Percentiles rank a stretch among this genome's conserved stretches.
These are phyloP conservation scores for Apis cerana DNA, from an alignment of 1,140 invertebrate species.

Conservation along the genomic window DNA sequence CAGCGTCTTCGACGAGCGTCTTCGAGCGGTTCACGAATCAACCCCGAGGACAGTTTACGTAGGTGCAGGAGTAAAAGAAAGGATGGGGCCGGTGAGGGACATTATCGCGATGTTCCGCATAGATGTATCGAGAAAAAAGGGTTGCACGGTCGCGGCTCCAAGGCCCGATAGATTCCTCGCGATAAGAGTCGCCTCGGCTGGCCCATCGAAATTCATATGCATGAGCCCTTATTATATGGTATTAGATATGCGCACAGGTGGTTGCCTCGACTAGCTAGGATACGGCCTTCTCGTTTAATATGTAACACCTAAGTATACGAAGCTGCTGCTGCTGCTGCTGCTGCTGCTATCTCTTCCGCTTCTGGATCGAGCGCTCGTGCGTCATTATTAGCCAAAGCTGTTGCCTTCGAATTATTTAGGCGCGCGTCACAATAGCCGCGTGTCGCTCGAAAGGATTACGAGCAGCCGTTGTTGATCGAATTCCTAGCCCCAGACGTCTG, in stretches of 20 bases:
- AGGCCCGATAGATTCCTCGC: conserved; percentile 70
- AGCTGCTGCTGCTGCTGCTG: conserved; percentile 34
- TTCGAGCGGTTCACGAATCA: background rate
- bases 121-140: conserved; percentile 72
- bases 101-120: conserved; percentile 43
- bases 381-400: conserved; percentile 52
- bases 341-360: background rate
- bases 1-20: too few species aligned
- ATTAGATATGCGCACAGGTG: conserved; percentile 80
- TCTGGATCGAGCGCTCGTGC: conserved; percentile 40
- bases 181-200: conserved; percentile 72
- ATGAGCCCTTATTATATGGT: conserved; percentile 79
- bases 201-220: conserved; percentile 78
- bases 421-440: conserved; percentile 34
- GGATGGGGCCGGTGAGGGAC: conserved; percentile 26
- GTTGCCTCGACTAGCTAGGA: conserved; percentile 69
- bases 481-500: background rate
- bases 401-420: conserved; percentile 42
- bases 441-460: conserved; percentile 28
- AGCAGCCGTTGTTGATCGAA: conserved; percentile 9
- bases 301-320: conserved; percentile 61
- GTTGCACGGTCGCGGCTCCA: conserved; percentile 63
- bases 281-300: conserved; percentile 61
- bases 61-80: conserved; percentile 25
- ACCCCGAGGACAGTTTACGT: conserved; percentile 1